Base-by-base conservation (phyloP, 2,113 vertebrate genomes). In the Leptocoma aspasia region DNA sequence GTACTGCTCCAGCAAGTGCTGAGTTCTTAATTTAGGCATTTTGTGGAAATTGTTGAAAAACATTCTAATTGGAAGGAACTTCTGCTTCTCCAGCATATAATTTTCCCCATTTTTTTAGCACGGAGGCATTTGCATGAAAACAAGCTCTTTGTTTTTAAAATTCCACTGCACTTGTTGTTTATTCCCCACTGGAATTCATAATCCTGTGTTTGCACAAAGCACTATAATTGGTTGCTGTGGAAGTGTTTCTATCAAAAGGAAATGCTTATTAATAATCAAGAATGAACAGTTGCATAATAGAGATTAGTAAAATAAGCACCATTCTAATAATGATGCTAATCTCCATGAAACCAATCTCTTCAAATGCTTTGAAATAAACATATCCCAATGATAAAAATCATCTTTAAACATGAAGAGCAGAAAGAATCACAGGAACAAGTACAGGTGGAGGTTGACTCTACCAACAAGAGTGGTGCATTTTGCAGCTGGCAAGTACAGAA, bases 141-240 rank as follows among this genome's bases (percentile, higher is more conserved):
- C 86, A 83, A 94, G 91, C 70, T 90, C 82, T 93, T 96, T 85
- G 79, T 93, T 96, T 94, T 92, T 89, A 79, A 94, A 92, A 95
- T 92, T 95, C 90, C 86, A 61, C 91, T 86, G 86, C 60, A 85
- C 75, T 95, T 93, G 84, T 95, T 96, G 76, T 93, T 97, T 96
- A 96, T 97, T 96, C 76, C 96, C 94, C 94, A 82, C 90, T 88
- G 95, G 95, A 95, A 96, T 95, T 95, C 90, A 95, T 96, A 96
- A 97, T 96, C 88, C 95, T 92, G 66, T 97, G 90, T 90, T 94
- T 96, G 94, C 90, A 95, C 85, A 94, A 95, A 96, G 90, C 94
- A 70, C 66, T 66, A 50, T 96, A 97, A 97, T 96, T 95, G 75
- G 88, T 87, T 97, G 94, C 94, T 96, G 92, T 95, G 90, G 86